Conservation (phyloP, 2,113 vertebrate species). For the Callorhinus ursinus region DNA sequence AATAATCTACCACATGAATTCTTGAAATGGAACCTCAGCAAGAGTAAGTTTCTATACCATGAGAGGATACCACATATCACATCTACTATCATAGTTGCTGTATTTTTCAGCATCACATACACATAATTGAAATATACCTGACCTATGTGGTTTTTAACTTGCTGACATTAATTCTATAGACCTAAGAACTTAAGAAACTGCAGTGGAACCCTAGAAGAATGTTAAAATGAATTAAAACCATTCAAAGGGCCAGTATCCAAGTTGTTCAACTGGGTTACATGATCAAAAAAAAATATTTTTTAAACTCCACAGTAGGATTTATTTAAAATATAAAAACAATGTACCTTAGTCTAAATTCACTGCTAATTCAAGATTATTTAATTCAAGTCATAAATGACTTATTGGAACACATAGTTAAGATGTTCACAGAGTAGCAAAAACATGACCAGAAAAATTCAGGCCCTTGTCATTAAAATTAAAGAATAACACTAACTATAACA, state of each 20-base stretch:
- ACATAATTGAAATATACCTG: not conserved
- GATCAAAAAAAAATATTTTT: not conserved
- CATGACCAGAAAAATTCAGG: slow-evolving; percentile 30
- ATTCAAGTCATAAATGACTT: not conserved
- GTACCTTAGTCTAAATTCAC: not conserved
- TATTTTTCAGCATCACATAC: not conserved
- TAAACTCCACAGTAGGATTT: not conserved
- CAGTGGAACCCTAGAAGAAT: not conserved
- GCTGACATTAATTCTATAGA: not conserved
- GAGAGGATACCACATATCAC: not conserved
- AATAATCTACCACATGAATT: slow-evolving; percentile 7
- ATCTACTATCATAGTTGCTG: not conserved
- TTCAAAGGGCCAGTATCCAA: not conserved
- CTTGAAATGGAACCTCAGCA: not conserved
- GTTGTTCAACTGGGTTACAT: not conserved
- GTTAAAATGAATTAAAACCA: slow-evolving; percentile 43
- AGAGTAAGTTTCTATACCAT: not conserved
- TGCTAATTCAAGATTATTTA: slow-evolving; percentile 23
- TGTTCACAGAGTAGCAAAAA: slow-evolving; percentile 26
- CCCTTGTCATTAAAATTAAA: not conserved
- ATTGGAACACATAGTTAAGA: not conserved
- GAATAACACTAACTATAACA: slow-evolving; percentile 25
- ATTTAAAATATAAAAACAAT: slow-evolving; percentile 37
- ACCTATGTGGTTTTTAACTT: not conserved
- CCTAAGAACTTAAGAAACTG: not conserved